Conservation (phyloP, 1,140 invertebrate species). For the Drosophila gunungcola region DNA sequence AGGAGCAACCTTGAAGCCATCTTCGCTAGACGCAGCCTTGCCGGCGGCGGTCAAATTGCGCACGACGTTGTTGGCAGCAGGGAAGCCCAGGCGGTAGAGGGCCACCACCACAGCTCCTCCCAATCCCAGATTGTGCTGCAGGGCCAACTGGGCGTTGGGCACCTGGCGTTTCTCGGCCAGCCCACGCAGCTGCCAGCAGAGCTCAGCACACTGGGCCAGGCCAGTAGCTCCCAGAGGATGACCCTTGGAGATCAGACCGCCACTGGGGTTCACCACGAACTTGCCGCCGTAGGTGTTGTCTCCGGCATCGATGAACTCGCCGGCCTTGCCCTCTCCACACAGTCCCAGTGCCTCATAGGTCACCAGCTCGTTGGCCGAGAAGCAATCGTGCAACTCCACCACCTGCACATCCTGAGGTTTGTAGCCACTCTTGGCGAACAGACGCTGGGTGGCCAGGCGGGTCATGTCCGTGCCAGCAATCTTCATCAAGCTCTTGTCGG, state of each 20-base stretch:
- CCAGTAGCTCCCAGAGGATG: conserved; percentile 99
- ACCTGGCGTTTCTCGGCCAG: conserved; percentile 97
- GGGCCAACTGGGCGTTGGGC: conserved; percentile 91
- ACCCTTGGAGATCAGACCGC: conserved; percentile 98
- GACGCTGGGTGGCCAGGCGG: conserved; percentile 90
- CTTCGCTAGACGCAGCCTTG: conserved; percentile 77
- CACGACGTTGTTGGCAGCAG: conserved; percentile 69
- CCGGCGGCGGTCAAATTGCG: conserved; percentile 80
- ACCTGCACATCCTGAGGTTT: conserved; percentile 95
- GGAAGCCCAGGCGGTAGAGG: conserved; percentile 94
- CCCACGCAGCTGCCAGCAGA: conserved; percentile 97
- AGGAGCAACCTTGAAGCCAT: conserved; percentile 85
- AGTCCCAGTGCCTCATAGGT: conserved; percentile 98
- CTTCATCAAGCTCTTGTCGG: conserved; percentile 92
- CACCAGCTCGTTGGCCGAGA: conserved; percentile 98
- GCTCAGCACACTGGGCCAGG: conserved; percentile 97
- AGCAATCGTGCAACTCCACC: conserved; percentile 99
- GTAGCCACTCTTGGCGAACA: conserved; percentile 92
- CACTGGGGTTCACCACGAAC: conserved; percentile 98
- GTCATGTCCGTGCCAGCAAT: conserved; percentile 98
- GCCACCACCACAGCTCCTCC: conserved; percentile 97
- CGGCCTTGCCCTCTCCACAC: conserved; percentile 95
- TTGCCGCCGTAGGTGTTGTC: conserved; percentile 99
- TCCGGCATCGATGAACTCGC: conserved; percentile 95
- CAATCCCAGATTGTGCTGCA: conserved; percentile 98